Percentiles rank a stretch among this genome's conserved stretches.
Conservation (phyloP, 2,797 vertebrate genomes). For the Pangasius krempfi region DNA sequence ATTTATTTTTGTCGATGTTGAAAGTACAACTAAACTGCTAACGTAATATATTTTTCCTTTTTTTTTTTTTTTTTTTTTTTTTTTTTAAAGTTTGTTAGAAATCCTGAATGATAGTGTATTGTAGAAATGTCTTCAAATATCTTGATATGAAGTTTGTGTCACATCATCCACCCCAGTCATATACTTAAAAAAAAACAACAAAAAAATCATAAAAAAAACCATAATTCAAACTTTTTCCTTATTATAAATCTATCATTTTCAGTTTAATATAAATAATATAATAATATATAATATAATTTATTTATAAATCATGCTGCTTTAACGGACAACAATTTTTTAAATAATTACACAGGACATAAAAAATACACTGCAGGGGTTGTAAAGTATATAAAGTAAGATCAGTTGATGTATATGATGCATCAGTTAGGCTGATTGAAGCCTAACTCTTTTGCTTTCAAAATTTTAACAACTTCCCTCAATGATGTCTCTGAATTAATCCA, state of each 20-base stretch:
- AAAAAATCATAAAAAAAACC: background rate
- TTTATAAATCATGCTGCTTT: background rate
- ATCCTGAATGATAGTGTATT: background rate
- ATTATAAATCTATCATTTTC: background rate
- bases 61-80: too few species aligned
- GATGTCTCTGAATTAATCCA: background rate
- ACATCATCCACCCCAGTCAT: background rate
- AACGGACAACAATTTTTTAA: too few species aligned
- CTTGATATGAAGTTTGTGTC: background rate
- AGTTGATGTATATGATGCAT: too few species aligned
- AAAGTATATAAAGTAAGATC: too few species aligned
- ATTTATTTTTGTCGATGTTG: background rate
- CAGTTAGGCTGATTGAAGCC: background rate
- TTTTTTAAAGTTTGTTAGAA: background rate
- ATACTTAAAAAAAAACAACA: background rate
- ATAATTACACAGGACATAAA: too few species aligned
- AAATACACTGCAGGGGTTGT: too few species aligned
- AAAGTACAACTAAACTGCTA: background rate
- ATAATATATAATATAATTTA: background rate
- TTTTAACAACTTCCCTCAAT: background rate
- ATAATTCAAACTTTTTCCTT: background rate
- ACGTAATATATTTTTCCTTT: background rate
- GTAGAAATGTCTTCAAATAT: background rate
- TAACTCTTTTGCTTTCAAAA: background rate
- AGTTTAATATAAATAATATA: background rate